Evolutionary conservation across 2,113 vertebrate species (phyloP).

Genomic region (Anhinga anhinga): DNA sequence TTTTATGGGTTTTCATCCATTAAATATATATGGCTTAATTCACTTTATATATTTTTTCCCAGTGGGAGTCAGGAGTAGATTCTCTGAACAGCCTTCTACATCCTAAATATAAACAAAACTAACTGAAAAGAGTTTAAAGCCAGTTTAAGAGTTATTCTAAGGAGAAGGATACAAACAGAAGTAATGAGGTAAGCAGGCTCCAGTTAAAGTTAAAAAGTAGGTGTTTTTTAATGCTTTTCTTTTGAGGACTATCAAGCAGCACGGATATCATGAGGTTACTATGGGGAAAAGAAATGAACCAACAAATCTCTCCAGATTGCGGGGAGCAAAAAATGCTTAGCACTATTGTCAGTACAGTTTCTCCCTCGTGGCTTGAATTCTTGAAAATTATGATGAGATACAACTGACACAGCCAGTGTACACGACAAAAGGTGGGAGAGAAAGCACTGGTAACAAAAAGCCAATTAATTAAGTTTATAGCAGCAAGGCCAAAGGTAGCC

Average conservation of each 20-base stretch:
- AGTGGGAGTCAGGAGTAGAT: background rate
- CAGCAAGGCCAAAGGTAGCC: background rate
- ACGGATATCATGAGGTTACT: background rate
- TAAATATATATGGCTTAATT: background rate
- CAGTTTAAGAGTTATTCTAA: background rate
- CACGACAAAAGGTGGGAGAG: background rate
- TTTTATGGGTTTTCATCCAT: background rate
- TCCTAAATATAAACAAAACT: background rate
- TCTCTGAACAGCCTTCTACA: background rate
- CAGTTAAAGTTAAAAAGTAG: background rate
- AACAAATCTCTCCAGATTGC: conserved; percentile 4
- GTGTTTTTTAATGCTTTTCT: background rate
- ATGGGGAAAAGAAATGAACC: conserved; percentile 20
- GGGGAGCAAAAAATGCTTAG: background rate
- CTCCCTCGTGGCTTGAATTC: background rate
- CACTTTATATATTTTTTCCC: background rate
- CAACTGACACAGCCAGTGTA: background rate
- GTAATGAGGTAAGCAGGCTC: background rate
- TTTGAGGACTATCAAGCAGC: background rate
- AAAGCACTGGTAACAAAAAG: background rate
- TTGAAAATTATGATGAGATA: conserved; percentile 11
- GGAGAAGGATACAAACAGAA: background rate
- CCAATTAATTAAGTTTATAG: background rate
- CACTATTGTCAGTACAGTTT: background rate
- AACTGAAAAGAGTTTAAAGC: background rate